phyloP scores from a whole-genome alignment of 2,888 invertebrate species.

The Eretmocerus hayati region DNA sequence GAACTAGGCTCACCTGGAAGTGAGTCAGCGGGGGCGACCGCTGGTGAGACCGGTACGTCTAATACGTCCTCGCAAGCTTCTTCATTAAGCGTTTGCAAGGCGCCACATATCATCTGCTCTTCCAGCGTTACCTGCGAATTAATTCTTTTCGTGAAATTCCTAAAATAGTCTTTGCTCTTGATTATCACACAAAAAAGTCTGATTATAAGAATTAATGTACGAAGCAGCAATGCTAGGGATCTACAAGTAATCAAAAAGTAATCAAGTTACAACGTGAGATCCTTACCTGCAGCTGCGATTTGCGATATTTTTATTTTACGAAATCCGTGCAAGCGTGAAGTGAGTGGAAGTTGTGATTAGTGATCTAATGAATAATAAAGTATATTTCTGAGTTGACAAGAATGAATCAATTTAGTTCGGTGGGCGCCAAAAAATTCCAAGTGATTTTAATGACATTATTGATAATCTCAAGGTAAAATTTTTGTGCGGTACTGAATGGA shows the following conservation, averaged over 20 bases:
- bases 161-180: too few relatives aligned
- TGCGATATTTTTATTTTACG: slow-evolving; percentile 13
- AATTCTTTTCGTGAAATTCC: not conserved
- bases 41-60: slow-evolving; percentile 51
- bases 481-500: too few relatives aligned
- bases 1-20: slow-evolving; percentile 43
- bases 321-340: slow-evolving; percentile 14
- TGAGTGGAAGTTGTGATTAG: slow-evolving; percentile 15
- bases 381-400: not conserved
- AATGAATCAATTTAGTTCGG: too few relatives aligned
- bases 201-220: too few relatives aligned
- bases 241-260: not conserved
- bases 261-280: not conserved
- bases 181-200: too few relatives aligned
- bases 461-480: too few relatives aligned
- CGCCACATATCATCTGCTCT: slow-evolving; percentile 92
- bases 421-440: too few relatives aligned
- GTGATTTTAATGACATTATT: too few relatives aligned
- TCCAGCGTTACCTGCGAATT: slow-evolving; percentile 76
- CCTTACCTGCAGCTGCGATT: slow-evolving; percentile 25
- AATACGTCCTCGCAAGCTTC: slow-evolving; percentile 88
- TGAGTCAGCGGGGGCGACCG: slow-evolving; percentile 36
- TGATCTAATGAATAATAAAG: slow-evolving; percentile 5
- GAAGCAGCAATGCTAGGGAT: too few relatives aligned
- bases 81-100: slow-evolving; percentile 84